A percentile compares a stretch with the other conserved stretches of the same genome.
phyloP scores from a whole-genome alignment of 2,888 invertebrate genomes.

The Catocala sponsa region DNA sequence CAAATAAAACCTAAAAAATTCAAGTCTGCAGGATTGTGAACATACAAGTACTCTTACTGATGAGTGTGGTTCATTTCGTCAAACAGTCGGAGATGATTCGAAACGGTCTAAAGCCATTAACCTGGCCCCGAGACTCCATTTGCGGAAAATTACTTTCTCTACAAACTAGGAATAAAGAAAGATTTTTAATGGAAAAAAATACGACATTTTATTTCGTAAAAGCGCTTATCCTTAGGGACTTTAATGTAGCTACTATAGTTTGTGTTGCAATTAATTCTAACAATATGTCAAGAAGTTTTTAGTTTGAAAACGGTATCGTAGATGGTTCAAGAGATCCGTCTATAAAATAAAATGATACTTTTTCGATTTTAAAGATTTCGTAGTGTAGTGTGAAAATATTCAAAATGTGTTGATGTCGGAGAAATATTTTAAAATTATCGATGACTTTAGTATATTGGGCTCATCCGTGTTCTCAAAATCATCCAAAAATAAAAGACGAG shows the following conservation, averaged over 20 bases:
- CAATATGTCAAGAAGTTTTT: slow-evolving; percentile 32
- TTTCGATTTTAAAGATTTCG: no score
- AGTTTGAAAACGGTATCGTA: slow-evolving; percentile 24
- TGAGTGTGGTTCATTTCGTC: slow-evolving; percentile 38
- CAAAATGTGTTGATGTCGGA: no score
- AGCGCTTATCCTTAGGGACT: slow-evolving; percentile 12
- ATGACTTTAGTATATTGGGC: no score
- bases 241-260: slow-evolving; percentile 22
- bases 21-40: background rate
- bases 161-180: slow-evolving; percentile 54
- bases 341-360: background rate
- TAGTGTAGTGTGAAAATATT: no score
- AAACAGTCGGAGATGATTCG: slow-evolving; percentile 49
- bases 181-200: slow-evolving; percentile 55
- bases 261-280: slow-evolving; percentile 37
- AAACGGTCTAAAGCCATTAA: slow-evolving; percentile 55
- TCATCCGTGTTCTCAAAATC: no score
- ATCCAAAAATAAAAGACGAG: no score
- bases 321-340: slow-evolving; percentile 9
- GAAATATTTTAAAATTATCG: no score
- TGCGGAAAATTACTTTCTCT: slow-evolving; percentile 64
- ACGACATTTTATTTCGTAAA: slow-evolving; percentile 37
- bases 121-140: slow-evolving; percentile 57
- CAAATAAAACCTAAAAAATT: background rate
- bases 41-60: slow-evolving; percentile 6